Evolutionary conservation across 2,888 invertebrate species (phyloP), one percentile per base, ranked within the genome.

Genomic region (Drosophila formosana): DNA sequence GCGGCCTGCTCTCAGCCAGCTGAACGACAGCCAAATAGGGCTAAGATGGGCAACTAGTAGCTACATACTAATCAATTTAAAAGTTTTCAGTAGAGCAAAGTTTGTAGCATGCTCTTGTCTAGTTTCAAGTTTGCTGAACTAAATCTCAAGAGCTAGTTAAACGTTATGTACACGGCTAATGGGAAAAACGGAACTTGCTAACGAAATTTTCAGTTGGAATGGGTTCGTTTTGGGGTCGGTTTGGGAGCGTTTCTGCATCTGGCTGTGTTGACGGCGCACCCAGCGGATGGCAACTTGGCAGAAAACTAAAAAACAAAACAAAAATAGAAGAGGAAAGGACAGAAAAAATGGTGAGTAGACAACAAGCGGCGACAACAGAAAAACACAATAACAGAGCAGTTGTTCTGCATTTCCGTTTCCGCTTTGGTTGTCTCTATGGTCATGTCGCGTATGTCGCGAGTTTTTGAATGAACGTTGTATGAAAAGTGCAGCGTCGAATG

Each of bases 381-480:
- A 39, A 72, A 76, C 73, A 74, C 60, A 75, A 62, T 62, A 70
- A 75, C 70, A 73, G 66, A 72, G 43, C 75, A 82, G 85, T 85
- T 80, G 82, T 72, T 84, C 75, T 77, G 85, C 86, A 84, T 87
- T 85, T 87, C 88, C 88, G 85, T 72, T 87, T 85, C 85, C 88
- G 87, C 66, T 62, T 41, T 37, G 50, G 61, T 51, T 70, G 55
- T 23, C 37, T 39, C 39, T 6, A 30, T 26, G 49, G 30, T 41
- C 57, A 57, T 55, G 37, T 66, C 53, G 55, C 57, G 52, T 67
- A 61, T 72, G 60, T 63, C 47, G 46, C 9, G 46, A 8, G 34
- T 41, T 18, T 26, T 9, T 3, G 18, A 18, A 18, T 18, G 28
- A 32, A 4, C 5, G 37, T 37, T 2, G 37, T 7, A 56, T 63